Evolutionary conservation across 2,888 invertebrate species (phyloP), one percentile per base, ranked within the genome.

Genomic region (Pseudoips prasinana): DNA sequence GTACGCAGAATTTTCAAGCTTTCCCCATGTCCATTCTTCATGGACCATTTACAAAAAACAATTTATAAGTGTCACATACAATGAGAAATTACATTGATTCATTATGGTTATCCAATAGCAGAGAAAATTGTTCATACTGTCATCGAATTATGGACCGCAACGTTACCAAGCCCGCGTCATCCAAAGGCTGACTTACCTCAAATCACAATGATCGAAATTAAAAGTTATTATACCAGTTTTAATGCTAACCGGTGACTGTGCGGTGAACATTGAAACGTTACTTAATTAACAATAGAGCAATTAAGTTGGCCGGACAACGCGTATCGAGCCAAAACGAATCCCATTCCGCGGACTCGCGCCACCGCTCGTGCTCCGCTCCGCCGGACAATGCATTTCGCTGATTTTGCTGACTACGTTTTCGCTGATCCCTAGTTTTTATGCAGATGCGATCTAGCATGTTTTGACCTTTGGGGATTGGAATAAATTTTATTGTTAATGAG

Each of bases 211-310:
- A 56, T 57, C 47, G 39, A 33, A 68, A 74, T 66, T 63, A 67
- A 70, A 66, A 73, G 59, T 65, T 65, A 70, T 66, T 68, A 70
- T 64, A 63, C 62, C 58, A 57, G 66, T 69, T 73, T 73, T 64
- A 65, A 71, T 64, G 60, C 54, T 67, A 71, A 70, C 73, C 69
- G 70, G 71, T 68, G 71, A 73, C 67, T 69, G 67, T 75, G 78
- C 56, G 76, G 78, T 68, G 57, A 62, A 76, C 65, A 73, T 68
- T 80, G 81, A 81, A 85, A 82, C 77, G 85, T 84, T 77, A 79
- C 79, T 79, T 83, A 87, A 88, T 86, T 86, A 87, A 87, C 87
- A 88, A 88, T 87, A 82, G 85, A 80, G 80, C 84, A 88, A 88
- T 87, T 88, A 87, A 86, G 77, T 79, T 77, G 68, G 64, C 69